Base-by-base conservation (phyloP, 2,113 vertebrate species). In the Calidris pygmaea region DNA sequence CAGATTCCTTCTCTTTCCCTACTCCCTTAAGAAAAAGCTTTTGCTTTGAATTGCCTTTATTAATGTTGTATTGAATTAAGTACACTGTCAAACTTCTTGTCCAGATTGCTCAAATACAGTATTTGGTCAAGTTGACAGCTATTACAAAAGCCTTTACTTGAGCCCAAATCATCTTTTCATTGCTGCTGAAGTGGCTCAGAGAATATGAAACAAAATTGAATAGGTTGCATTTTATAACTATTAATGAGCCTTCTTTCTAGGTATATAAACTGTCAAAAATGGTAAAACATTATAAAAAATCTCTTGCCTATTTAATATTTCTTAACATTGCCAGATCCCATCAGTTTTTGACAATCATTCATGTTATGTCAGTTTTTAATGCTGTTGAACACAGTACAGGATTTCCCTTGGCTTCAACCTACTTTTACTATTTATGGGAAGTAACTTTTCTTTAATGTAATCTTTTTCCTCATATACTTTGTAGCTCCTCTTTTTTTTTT, bases 151-250 rank as follows among this genome's bases (percentile, higher is more conserved):
- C 76, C 70, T 88, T 89, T 93, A 27, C 78, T 91, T 80, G 52
- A 93, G 48, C 21, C 65, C 60, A 95, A 96, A 93, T 96, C 75
- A 66, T 96, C 80, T 93, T 92, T 96, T 95, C 86, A 84, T 79
- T 68, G 41, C 86, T 92, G 45, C 50, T 89, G 65, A 90, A 93
- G 66, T 90, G 86, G 76, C 71, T 95, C 55, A 85, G 80, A 79
- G 58, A 85, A 89, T 86, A 92, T 39, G 58, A 95, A 96, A 86
- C 47, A 78, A 85, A 95, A 89, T 22, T 93, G 90, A 93, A 95
- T 79, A 89, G 45, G 70, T 34, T 89, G 80, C 48, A 66, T 85
- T 95, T 95, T 90, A 43, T 67, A 90, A 60, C 53, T 87, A 76
- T 85, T 93, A 94, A 95, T 89, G 74, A 95, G 58, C 35, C 53